Evolutionary conservation across 2,888 invertebrate species (phyloP).

Genomic region (Perizoma affinitatum): DNA sequence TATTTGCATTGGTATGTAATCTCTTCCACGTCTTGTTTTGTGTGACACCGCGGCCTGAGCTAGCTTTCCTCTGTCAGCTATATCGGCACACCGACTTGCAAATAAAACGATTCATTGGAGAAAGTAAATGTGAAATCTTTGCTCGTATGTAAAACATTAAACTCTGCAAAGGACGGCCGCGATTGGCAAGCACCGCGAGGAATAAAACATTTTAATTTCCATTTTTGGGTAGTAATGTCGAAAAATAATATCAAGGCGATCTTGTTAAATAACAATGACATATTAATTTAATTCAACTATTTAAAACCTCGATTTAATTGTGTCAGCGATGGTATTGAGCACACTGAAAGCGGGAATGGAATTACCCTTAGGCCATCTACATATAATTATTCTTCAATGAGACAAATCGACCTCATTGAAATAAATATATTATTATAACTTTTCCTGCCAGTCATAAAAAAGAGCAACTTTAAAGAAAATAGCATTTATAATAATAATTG

Average conservation of each 20-base stretch:
- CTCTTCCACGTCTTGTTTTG: no score
- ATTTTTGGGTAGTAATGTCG: constrained; percentile 28
- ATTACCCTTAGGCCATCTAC: constrained; percentile 12
- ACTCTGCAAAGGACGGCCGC: constrained; percentile 39
- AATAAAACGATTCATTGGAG: constrained; percentile 59
- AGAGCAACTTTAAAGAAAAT: no score
- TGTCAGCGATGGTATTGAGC: constrained; percentile 1
- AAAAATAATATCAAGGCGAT: constrained; percentile 45
- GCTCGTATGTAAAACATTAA: constrained; percentile 49
- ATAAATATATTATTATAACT: constrained; percentile 3
- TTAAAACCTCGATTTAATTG: constrained; percentile 17
- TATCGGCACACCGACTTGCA: constrained; percentile 40
- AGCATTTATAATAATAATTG: no score
- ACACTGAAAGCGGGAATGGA: constrained; percentile 5
- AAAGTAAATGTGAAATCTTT: constrained; percentile 74
- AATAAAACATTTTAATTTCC: constrained; percentile 20
- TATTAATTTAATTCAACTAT: constrained; percentile 25
- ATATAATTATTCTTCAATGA: constrained; percentile 12
- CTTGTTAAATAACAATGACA: constrained; percentile 41
- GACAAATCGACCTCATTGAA: constrained; percentile 13
- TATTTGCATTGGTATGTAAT: no score
- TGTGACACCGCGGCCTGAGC: constrained; percentile 1
- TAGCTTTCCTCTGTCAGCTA: constrained; percentile 17
- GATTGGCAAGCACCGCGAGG: constrained; percentile 9
- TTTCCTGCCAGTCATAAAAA: constrained; percentile 25